Conservation (phyloP, 53 echinoderm and acorn worm species). For the Echinarachnius parma region DNA sequence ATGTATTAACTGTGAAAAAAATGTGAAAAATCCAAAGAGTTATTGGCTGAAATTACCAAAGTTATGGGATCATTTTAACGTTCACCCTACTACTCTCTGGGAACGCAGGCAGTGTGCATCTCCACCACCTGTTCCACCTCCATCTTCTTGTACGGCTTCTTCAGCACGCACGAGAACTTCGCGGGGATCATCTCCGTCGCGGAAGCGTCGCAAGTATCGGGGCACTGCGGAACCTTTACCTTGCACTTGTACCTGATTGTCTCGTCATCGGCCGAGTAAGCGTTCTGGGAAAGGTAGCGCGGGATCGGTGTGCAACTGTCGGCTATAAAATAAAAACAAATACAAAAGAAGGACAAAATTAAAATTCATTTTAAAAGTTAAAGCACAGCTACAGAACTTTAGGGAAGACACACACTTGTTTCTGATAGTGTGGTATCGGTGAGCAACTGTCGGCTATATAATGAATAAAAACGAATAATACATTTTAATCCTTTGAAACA, state of each 20-base stretch:
- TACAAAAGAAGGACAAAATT: background rate
- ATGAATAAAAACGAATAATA: no score
- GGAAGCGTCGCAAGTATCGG: background rate
- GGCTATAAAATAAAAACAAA: background rate
- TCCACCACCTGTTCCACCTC: background rate
- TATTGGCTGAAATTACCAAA: no score
- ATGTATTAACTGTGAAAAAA: no score
- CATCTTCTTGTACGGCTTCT: background rate
- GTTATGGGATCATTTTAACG: no score
- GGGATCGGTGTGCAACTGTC: slow-evolving; percentile 12
- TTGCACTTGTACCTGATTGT: background rate
- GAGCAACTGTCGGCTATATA: no score
- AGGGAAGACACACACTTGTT: no score
- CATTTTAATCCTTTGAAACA: no score
- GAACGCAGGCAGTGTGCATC: slow-evolving; percentile 15
- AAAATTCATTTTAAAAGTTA: no score
- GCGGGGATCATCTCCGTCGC: background rate
- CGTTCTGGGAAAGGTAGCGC: background rate
- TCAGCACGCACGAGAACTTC: background rate
- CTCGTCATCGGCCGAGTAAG: background rate
- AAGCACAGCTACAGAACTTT: no score
- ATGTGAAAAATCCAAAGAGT: no score
- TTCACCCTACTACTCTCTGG: no score
- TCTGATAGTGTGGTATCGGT: no score
- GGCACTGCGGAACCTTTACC: background rate